Evolutionary conservation across 2,888 invertebrate genomes (phyloP).

Genomic region (Dichetophora obliterata): DNA sequence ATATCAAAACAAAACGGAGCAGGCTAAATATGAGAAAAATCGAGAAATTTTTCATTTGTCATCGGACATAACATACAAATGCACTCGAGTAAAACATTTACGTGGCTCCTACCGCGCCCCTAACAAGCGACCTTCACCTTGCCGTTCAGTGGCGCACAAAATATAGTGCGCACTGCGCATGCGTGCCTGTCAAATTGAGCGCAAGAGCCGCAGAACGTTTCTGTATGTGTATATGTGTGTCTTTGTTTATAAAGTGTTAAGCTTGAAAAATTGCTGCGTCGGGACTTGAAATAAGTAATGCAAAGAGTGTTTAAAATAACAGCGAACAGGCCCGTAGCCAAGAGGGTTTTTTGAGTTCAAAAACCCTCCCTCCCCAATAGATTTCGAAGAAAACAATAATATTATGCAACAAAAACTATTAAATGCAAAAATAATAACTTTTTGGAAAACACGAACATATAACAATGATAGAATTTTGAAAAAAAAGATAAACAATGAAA

Average conservation of each 20-base stretch:
- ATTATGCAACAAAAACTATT: too few species aligned
- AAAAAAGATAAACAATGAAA: too few species aligned
- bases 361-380: too few species aligned
- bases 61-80: background rate
- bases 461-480: too few species aligned
- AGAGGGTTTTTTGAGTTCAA: too few species aligned
- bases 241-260: background rate
- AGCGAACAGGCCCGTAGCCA: too few species aligned
- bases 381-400: too few species aligned
- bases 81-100: background rate
- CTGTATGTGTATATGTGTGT: background rate
- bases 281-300: background rate
- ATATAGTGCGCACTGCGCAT: background rate
- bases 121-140: constrained; percentile 6
- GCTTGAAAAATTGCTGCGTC: background rate
- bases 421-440: too few species aligned
- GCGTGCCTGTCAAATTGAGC: background rate
- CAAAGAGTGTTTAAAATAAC: background rate
- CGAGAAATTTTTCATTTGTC: too few species aligned
- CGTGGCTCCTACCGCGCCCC: background rate
- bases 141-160: background rate
- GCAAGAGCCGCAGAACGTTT: background rate
- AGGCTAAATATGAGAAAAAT: background rate
- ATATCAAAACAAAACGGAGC: too few species aligned
- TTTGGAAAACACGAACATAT: too few species aligned